Percentiles rank a stretch among this genome's conserved stretches.
Conservation (phyloP, 2,888 invertebrate genomes). For the Aelia acuminata region DNA sequence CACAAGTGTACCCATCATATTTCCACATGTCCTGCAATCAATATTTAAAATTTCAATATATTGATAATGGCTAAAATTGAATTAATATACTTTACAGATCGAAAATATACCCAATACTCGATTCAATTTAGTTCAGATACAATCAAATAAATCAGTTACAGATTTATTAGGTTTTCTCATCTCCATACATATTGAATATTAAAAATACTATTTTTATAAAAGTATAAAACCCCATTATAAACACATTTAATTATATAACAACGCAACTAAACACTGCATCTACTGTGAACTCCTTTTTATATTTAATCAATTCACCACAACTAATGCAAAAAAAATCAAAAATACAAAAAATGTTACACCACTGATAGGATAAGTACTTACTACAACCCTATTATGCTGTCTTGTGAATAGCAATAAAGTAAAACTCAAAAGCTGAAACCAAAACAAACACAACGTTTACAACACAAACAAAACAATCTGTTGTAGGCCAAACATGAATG, state of each 20-base stretch:
- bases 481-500: slow-evolving; percentile 8
- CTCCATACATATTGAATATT: neutral
- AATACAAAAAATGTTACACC: neutral
- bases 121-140: neutral
- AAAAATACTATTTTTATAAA: neutral
- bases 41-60: neutral
- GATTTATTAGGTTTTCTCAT: no score
- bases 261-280: neutral
- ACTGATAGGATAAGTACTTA: neutral
- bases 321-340: neutral
- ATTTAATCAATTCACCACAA: neutral
- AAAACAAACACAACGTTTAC: neutral
- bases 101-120: neutral
- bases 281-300: neutral
- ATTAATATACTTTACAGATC: neutral
- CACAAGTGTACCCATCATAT: neutral
- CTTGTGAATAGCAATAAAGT: neutral
- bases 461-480: slow-evolving; percentile 9
- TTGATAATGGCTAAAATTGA: neutral
- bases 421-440: neutral
- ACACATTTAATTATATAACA: neutral
- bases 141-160: neutral
- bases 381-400: neutral
- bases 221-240: neutral
- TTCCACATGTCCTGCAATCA: neutral